Evolutionary conservation across 2,113 vertebrate genomes (phyloP).

Genomic region (Ceyx melanurus): DNA sequence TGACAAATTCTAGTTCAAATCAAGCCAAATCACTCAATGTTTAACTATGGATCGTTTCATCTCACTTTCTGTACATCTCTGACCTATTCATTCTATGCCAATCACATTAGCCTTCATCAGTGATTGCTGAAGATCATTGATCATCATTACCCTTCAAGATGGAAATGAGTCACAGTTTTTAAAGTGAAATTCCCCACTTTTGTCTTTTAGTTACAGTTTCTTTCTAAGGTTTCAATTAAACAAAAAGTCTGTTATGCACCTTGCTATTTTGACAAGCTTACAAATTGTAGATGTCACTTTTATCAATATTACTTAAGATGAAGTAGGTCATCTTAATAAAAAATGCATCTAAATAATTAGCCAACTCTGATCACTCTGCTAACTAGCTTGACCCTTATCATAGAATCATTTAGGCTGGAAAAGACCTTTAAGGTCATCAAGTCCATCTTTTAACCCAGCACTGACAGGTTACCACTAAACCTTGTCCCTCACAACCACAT

Average conservation of each 20-base stretch:
- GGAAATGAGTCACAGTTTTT: background rate
- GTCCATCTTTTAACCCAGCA: accelerated
- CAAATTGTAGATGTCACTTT: background rate
- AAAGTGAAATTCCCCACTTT: background rate
- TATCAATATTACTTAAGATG: background rate
- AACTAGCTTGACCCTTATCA: accelerated
- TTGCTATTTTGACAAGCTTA: background rate
- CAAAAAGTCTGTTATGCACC: background rate
- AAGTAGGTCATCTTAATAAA: background rate
- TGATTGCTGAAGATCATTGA: background rate
- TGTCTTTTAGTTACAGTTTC: background rate
- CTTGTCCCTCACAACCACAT: accelerated
- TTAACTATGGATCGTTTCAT: background rate
- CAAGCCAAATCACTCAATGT: background rate
- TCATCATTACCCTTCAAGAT: background rate
- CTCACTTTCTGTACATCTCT: background rate
- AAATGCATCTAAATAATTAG: background rate
- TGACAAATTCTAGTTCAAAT: background rate
- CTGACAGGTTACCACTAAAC: accelerated
- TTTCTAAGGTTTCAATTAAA: background rate
- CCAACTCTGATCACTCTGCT: background rate
- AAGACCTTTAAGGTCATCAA: background rate
- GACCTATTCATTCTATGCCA: background rate
- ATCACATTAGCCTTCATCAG: background rate
- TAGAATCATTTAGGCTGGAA: background rate